Conservation (phyloP, 2,797 vertebrate genomes). For the Sebastes variabilis region DNA sequence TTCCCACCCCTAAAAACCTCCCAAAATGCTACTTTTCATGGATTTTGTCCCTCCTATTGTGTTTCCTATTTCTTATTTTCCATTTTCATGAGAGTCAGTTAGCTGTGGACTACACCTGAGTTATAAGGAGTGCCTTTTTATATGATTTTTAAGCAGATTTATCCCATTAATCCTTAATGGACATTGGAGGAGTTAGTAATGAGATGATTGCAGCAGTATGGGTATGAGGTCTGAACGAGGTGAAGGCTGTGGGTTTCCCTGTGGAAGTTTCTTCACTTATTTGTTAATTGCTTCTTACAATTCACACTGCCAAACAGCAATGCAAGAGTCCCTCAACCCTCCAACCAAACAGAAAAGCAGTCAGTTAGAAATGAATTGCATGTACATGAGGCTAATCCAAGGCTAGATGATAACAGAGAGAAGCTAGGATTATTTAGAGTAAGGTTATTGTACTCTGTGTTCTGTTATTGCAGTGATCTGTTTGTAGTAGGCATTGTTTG, state of each 20-base stretch:
- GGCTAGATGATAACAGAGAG: neutral
- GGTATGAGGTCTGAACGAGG: neutral
- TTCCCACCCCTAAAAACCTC: too few species aligned
- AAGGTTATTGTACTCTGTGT: neutral
- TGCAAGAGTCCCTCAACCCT: neutral
- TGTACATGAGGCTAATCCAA: neutral
- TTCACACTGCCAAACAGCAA: neutral
- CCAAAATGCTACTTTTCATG: neutral
- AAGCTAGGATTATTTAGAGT: neutral
- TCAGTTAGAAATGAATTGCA: neutral
- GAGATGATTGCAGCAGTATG: neutral
- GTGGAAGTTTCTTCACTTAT: neutral
- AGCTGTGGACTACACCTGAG: neutral
- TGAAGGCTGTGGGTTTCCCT: neutral
- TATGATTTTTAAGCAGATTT: neutral
- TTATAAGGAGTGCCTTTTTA: neutral
- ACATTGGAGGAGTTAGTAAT: neutral
- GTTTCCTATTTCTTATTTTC: neutral
- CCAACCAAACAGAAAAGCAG: neutral
- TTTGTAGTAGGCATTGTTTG: neutral
- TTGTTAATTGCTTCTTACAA: neutral
- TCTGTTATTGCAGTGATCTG: conserved; percentile 1
- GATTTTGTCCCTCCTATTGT: neutral
- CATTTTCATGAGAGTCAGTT: neutral
- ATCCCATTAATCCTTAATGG: neutral